phyloP scores from a whole-genome alignment of 2,113 vertebrate genomes.

The Rhinoptilus africanus region DNA sequence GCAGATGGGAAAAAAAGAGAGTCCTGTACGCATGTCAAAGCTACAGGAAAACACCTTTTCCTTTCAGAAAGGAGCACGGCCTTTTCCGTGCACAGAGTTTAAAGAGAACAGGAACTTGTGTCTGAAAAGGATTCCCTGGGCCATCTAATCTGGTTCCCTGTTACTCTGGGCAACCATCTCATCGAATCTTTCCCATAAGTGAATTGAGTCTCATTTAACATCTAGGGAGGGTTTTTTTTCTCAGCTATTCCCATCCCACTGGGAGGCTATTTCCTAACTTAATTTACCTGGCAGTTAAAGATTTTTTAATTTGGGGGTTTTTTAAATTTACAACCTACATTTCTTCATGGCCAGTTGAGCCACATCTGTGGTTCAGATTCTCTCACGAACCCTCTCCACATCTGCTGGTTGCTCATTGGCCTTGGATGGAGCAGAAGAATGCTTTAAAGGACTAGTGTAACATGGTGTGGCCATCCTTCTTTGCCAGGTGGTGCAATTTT shows the following conservation, averaged over 20 bases:
- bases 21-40: background rate
- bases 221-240: background rate
- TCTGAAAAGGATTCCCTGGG: background rate
- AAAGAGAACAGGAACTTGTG: background rate
- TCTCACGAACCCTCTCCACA: background rate
- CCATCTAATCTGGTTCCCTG: background rate
- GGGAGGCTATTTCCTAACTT: background rate
- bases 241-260: background rate
- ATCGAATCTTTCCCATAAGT: background rate
- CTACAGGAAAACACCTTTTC: background rate
- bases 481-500: conserved; percentile 25
- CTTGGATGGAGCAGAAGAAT: background rate
- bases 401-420: background rate
- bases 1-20: background rate
- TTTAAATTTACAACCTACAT: background rate
- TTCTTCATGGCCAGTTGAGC: background rate
- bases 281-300: background rate
- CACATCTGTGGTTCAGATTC: background rate
- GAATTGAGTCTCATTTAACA: background rate
- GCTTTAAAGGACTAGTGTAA: background rate
- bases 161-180: background rate
- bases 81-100: background rate
- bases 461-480: background rate
- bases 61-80: background rate
- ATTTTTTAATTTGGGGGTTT: no score